Evolutionary conservation across 2,113 vertebrate genomes (phyloP), one percentile per base, ranked within the genome.

Genomic region (Coturnix japonica): DNA sequence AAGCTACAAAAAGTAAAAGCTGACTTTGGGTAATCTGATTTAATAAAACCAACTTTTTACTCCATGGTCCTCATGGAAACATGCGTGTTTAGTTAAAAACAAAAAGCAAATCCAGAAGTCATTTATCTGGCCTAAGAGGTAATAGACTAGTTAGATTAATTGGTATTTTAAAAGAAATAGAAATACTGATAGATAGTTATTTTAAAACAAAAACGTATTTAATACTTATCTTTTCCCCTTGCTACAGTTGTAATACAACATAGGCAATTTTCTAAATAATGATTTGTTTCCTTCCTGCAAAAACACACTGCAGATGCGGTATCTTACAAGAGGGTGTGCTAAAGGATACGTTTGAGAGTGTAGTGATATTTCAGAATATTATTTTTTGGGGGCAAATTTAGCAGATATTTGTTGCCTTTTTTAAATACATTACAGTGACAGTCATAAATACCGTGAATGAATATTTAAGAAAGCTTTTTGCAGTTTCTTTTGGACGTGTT

Each of bases 171-270:
- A 41, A 60, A 59, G 25, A 33, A 23, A 35, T 14, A 51, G 49
- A 31, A 56, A n/a, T 49, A 49, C 22, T 47, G 22, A 49, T 13
- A 23, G 46, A 47, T 41, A 59, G 19, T 37, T 69, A 19, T 3
- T 70, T 59, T 59, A 84, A 89, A 78, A 53, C 43, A 4, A 44
- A 51, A 73, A 59, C 7, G 6, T 61, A 35, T 28, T 81, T 73
- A 33, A 73, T 26, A 49, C 0, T 0, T 13, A 23, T 46, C 22
- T 57, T 86, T 37, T 44, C 16, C 5, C 18, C 35, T 33, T 85
- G 21, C 17, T 78, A 13, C 31, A 49, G 1, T 59, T 77, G 4
- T 53, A 28, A 46, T 5, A 26, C 22, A 65, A 47, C 51, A 81
- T 59, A 74, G 51, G 28, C 33, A 57, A 11, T 12, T 18, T 84